These are phyloP conservation scores for Plecotus auritus DNA, from an alignment of 2,113 vertebrate species.

Conservation along the genomic window DNA sequence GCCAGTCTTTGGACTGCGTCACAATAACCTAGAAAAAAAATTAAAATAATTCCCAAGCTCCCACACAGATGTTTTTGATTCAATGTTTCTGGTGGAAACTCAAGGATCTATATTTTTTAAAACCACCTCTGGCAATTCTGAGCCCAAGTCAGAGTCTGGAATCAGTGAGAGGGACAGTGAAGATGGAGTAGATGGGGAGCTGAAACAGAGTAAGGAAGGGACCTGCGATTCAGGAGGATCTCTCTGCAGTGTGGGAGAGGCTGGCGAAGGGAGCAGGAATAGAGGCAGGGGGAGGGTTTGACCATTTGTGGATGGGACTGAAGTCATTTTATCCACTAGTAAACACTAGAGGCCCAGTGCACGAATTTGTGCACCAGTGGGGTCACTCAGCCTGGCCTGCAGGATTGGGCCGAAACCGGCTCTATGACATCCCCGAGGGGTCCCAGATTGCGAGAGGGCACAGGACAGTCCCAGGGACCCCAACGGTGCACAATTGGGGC, in stretches of 20 bases:
- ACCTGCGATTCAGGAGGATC: background rate
- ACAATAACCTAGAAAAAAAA: background rate
- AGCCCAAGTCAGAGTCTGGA: background rate
- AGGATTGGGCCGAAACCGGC: too few species aligned
- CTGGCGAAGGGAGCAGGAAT: background rate
- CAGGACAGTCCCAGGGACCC: too few species aligned
- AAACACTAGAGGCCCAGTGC: background rate
- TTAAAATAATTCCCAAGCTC: background rate
- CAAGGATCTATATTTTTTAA: background rate
- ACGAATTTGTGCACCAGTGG: too few species aligned
- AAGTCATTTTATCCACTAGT: background rate
- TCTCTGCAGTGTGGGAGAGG: too few species aligned
- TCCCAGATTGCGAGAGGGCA: too few species aligned
- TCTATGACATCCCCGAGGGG: too few species aligned
- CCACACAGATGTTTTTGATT: background rate
- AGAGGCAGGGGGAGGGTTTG: background rate
- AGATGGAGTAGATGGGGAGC: background rate
- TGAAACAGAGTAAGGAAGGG: background rate
- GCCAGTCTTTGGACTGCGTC: background rate
- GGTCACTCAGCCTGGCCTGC: too few species aligned
- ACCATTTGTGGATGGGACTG: too few species aligned
- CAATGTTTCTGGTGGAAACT: background rate
- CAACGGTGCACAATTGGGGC: too few species aligned
- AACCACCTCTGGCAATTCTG: background rate
- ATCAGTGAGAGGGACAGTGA: background rate